Evolutionary conservation across 1,140 invertebrate species (phyloP).

Genomic region (Drosophila nikananu): DNA sequence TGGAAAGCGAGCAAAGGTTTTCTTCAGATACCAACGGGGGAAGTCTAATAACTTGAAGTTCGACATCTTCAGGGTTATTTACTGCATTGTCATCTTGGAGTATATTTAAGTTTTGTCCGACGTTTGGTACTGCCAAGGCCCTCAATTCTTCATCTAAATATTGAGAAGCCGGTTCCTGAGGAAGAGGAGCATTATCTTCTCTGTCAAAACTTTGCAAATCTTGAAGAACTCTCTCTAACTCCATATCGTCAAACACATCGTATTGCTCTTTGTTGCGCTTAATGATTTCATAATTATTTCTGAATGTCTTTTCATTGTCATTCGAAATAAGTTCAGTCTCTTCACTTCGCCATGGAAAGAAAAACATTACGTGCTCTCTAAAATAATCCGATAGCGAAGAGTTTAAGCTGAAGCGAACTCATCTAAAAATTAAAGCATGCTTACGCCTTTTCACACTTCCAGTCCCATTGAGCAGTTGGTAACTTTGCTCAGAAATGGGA

Average conservation of each 20-base stretch:
- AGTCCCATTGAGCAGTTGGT: neutral
- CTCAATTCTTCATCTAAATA: neutral
- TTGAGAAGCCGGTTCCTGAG: neutral
- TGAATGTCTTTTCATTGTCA: neutral
- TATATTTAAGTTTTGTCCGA: neutral
- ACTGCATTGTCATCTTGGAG: neutral
- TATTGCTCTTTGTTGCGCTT: conserved; percentile 1
- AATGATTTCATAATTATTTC: neutral
- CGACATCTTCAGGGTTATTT: neutral
- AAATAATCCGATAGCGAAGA: neutral
- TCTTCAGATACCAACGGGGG: neutral
- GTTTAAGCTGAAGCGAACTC: no score
- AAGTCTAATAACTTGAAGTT: neutral
- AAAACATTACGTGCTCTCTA: neutral
- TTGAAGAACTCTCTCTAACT: neutral
- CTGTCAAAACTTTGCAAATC: neutral
- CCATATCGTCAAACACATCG: conserved; percentile 9
- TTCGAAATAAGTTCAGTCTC: neutral
- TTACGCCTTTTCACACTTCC: no score
- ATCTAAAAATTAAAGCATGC: no score
- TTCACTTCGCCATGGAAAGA: conserved; percentile 1
- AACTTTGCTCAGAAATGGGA: neutral
- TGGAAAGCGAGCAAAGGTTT: neutral
- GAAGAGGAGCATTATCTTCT: neutral
- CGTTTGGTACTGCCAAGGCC: neutral